Conservation (phyloP, 2,113 vertebrate species). For the Athene noctua region DNA sequence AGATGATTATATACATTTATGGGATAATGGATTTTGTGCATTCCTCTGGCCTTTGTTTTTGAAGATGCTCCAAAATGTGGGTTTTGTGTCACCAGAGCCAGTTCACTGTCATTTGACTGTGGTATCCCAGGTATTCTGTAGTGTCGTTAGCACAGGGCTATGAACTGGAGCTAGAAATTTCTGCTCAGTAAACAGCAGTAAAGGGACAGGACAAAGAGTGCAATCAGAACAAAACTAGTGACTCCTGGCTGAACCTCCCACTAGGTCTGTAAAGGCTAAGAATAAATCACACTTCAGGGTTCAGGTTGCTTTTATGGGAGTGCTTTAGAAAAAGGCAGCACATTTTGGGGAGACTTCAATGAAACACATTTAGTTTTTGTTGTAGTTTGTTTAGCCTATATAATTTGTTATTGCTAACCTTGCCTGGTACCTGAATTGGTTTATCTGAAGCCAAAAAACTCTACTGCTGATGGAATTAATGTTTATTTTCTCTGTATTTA, state of each 20-base stretch:
- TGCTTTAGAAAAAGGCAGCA: background rate
- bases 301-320: background rate
- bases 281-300: background rate
- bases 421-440: background rate
- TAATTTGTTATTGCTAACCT: background rate
- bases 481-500: background rate
- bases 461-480: background rate
- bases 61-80: background rate
- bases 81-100: background rate
- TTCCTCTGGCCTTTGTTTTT: background rate
- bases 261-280: background rate
- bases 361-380: background rate
- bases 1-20: fast-evolving
- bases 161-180: background rate
- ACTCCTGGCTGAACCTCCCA: background rate
- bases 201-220: background rate
- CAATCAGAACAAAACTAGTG: background rate
- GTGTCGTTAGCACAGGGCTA: background rate
- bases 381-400: background rate
- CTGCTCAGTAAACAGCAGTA: background rate
- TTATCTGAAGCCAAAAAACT: background rate
- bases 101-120: background rate
- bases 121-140: background rate
- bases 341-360: background rate
- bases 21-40: background rate